Conservation (phyloP, 1,140 invertebrate species). For the Drosophila tropicalis region DNA sequence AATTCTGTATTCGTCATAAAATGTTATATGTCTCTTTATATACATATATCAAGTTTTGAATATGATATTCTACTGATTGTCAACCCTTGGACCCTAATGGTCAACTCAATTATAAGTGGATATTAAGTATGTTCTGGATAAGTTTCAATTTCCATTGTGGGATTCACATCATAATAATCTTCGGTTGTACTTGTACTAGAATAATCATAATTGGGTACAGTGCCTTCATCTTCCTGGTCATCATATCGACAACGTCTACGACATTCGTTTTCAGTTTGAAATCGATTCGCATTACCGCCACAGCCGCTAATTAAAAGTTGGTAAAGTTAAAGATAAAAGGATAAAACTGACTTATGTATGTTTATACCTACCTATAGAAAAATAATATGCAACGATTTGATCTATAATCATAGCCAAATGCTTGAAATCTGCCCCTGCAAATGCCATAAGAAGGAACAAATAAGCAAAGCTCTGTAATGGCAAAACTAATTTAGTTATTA, state of each 20-base stretch:
- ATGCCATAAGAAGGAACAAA: slow-evolving; percentile 26
- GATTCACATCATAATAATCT: not conserved
- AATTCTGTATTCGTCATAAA: too few relatives aligned
- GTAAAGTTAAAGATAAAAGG: too few relatives aligned
- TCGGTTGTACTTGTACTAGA: not conserved
- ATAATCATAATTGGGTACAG: slow-evolving; percentile 1
- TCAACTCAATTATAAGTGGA: too few relatives aligned
- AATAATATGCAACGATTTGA: slow-evolving; percentile 20
- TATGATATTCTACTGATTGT: too few relatives aligned
- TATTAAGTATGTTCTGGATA: not conserved
- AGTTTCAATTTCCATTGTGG: not conserved
- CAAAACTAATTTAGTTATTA: not conserved
- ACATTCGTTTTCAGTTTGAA: slow-evolving; percentile 17
- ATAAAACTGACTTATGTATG: slow-evolving; percentile 20
- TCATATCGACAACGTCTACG: slow-evolving; percentile 1
- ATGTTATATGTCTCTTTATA: too few relatives aligned
- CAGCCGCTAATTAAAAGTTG: slow-evolving; percentile 38
- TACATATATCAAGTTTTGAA: too few relatives aligned
- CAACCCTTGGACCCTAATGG: too few relatives aligned
- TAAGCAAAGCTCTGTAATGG: slow-evolving; percentile 22
- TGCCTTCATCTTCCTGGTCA: not conserved
- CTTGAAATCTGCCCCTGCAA: not conserved
- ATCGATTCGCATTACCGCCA: slow-evolving; percentile 58
- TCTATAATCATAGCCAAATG: slow-evolving; percentile 32
- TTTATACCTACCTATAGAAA: slow-evolving; percentile 23